Evolutionary conservation across 92 coral and sea anemone species (phyloP).

Genomic region (Micromussa lordhowensis): DNA sequence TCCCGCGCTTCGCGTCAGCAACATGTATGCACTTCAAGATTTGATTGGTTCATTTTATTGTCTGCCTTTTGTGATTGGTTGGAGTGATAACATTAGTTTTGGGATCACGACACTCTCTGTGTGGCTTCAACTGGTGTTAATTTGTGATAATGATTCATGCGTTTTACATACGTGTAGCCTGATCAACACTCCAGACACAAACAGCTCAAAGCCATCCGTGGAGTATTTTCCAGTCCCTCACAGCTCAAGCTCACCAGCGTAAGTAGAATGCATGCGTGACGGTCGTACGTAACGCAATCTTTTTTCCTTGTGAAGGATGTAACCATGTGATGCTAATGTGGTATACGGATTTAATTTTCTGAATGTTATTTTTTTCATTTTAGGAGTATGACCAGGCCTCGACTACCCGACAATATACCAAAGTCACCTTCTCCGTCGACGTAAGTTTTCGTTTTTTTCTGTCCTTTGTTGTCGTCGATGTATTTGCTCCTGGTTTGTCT

Average conservation of each 20-base stretch:
- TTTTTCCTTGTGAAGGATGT: background rate
- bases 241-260: conserved; percentile 65
- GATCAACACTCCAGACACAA: conserved; percentile 48
- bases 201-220: conserved; percentile 9
- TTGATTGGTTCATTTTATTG: too few species aligned
- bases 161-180: conserved; percentile 56
- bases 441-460: conserved; percentile 10
- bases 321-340: background rate
- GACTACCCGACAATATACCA: background rate
- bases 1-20: too few species aligned
- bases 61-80: too few species aligned
- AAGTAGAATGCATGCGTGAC: conserved; percentile 50
- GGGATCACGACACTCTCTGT: too few species aligned
- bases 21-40: too few species aligned
- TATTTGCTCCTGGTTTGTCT: too few species aligned
- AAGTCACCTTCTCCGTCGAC: conserved; percentile 40
- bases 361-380: background rate
- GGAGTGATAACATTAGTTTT: too few species aligned
- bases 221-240: conserved; percentile 30
- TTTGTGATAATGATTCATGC: conserved; percentile 35
- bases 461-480: too few species aligned
- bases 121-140: background rate
- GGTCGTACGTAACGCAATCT: conserved; percentile 14
- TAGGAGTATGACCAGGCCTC: background rate
- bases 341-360: background rate